These are phyloP conservation scores for Sinhomidia bicolor DNA, from an alignment of 2,888 invertebrate genomes.

Conservation along the genomic window DNA sequence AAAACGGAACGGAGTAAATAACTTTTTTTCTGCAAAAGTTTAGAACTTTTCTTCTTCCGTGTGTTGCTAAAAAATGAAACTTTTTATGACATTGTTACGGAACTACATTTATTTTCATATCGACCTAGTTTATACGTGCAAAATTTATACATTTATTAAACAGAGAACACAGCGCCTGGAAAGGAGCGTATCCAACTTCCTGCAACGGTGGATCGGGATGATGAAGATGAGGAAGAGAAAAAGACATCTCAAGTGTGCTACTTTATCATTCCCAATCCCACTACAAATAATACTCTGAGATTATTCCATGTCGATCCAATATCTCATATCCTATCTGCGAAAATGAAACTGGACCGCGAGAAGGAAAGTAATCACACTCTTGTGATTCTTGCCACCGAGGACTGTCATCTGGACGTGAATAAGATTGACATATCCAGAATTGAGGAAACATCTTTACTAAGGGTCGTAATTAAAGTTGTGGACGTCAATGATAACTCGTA, in stretches of 20 bases:
- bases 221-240: constrained; percentile 90
- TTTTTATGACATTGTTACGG: neutral
- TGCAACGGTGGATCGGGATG: constrained; percentile 92
- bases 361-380: constrained; percentile 86
- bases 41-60: neutral
- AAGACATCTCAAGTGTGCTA: constrained; percentile 92
- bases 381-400: constrained; percentile 91
- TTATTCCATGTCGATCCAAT: constrained; percentile 88
- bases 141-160: neutral
- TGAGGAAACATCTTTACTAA: constrained; percentile 83
- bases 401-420: constrained; percentile 84
- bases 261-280: constrained; percentile 90
- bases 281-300: constrained; percentile 85
- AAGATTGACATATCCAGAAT: constrained; percentile 58
- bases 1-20: neutral
- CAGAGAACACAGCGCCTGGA: constrained; percentile 86
- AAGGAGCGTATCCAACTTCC: constrained; percentile 87
- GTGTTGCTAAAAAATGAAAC: constrained; percentile 5
- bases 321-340: constrained; percentile 86
- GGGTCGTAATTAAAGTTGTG: constrained; percentile 87
- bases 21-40: constrained; percentile 20
- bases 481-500: constrained; percentile 93
- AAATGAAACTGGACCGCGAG: constrained; percentile 89
- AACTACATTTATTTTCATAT: neutral
- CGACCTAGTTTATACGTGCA: neutral